Conservation (phyloP, 2,113 vertebrate species). For the Chloroceryle aenea region DNA sequence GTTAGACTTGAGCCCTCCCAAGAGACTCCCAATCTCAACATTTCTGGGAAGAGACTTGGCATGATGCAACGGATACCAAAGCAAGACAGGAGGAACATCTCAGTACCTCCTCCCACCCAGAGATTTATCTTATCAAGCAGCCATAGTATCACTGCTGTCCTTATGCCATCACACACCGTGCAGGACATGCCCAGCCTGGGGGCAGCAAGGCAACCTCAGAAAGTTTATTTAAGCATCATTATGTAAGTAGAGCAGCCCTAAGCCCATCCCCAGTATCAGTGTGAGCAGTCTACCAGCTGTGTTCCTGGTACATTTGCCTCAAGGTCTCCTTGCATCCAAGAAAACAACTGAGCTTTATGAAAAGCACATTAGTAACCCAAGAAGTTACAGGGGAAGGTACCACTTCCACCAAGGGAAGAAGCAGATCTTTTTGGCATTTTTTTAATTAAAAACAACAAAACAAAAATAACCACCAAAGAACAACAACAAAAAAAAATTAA, state of each 20-base stretch:
- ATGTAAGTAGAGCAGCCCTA: background rate
- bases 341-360: background rate
- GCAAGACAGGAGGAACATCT: background rate
- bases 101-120: background rate
- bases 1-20: accelerated
- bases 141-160: background rate
- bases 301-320: background rate
- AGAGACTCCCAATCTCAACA: background rate
- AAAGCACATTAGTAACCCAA: background rate
- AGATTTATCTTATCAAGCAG: background rate
- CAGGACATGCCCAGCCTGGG: background rate
- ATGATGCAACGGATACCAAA: background rate
- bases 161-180: accelerated
- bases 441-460: background rate
- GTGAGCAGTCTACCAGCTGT: background rate
- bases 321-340: background rate
- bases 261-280: background rate
- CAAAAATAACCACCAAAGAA: too few relatives aligned
- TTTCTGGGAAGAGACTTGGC: background rate
- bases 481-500: background rate
- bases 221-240: background rate
- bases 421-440: background rate
- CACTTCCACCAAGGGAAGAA: background rate
- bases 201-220: background rate
- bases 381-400: background rate